Percentiles rank a stretch among this genome's conserved stretches.
Evolutionary conservation across 2,888 invertebrate genomes (phyloP).

Genomic region (Melanotus villosus): DNA sequence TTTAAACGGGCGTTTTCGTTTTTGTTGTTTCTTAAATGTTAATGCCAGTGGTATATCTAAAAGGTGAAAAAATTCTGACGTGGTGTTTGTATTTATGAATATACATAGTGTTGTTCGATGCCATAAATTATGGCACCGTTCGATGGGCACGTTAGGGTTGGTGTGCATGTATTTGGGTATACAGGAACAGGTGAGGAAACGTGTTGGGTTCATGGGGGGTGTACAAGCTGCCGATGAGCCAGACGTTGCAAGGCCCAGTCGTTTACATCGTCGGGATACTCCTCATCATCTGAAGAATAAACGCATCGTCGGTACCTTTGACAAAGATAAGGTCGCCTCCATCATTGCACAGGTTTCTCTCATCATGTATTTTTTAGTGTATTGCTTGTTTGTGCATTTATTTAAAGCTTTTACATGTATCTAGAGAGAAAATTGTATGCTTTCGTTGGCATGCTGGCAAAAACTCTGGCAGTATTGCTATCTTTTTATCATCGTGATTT

Average conservation of each 20-base stretch:
- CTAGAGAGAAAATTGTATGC: constrained; percentile 19
- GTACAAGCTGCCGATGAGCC: constrained; percentile 67
- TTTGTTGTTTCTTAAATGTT: too few relatives aligned
- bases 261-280: constrained; percentile 93
- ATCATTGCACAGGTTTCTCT: constrained; percentile 77
- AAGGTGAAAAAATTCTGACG: too few relatives aligned
- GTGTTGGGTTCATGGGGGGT: constrained; percentile 77
- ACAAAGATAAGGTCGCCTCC: constrained; percentile 81
- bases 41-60: too few relatives aligned
- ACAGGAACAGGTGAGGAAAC: constrained; percentile 71
- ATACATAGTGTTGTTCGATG: too few relatives aligned
- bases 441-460: constrained; percentile 10
- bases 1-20: too few relatives aligned
- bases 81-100: too few relatives aligned
- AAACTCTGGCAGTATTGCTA: not conserved
- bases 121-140: constrained; percentile 1
- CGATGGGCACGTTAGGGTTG: constrained; percentile 31
- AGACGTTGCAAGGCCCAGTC: constrained; percentile 73
- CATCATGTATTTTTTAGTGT: constrained; percentile 33
- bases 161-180: constrained; percentile 51
- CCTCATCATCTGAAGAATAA: constrained; percentile 99
- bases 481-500: not conserved
- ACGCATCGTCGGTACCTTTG: constrained; percentile 80
- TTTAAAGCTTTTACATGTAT: constrained; percentile 23
- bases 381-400: constrained; percentile 37